Percentiles rank a stretch among this genome's conserved stretches.
phyloP scores from a whole-genome alignment of 2,113 vertebrate genomes.

The Athene cunicularia region DNA sequence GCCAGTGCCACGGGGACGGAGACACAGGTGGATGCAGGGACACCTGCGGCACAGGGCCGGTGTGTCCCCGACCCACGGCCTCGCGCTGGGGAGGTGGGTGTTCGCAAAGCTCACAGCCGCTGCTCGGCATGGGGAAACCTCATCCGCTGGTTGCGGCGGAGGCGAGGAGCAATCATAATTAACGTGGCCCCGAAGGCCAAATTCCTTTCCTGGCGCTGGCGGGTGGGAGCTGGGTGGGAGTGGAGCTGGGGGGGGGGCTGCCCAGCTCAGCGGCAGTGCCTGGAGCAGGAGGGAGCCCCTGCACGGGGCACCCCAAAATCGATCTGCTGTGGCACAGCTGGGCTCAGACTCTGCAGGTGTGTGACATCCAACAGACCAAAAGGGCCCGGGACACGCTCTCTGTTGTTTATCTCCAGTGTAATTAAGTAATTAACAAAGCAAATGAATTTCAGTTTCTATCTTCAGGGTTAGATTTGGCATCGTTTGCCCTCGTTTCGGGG shows the following conservation, averaged over 20 bases:
- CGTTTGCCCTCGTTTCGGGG: background rate
- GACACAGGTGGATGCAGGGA: constrained; percentile 3
- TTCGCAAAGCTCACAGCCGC: background rate
- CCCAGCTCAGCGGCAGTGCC: background rate
- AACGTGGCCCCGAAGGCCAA: background rate
- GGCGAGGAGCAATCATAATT: background rate
- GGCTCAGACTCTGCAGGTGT: background rate
- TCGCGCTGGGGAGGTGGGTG: rapidly evolving
- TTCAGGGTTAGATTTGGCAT: constrained; percentile 23
- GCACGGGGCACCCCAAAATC: background rate
- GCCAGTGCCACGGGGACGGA: background rate
- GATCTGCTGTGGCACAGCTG: background rate
- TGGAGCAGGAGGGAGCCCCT: background rate
- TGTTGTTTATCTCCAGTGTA: constrained; percentile 42
- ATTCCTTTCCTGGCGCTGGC: background rate
- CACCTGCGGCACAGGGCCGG: background rate
- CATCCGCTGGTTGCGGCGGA: background rate
- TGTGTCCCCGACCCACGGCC: rapidly evolving
- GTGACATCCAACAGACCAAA: background rate
- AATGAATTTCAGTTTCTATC: constrained; percentile 57
- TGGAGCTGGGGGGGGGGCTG: background rate
- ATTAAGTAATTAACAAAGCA: constrained; percentile 62
- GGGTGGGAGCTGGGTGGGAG: background rate
- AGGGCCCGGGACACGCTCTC: background rate
- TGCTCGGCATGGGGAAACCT: background rate